Base-by-base conservation (phyloP, 2,113 vertebrate genomes). In the Passer domesticus region DNA sequence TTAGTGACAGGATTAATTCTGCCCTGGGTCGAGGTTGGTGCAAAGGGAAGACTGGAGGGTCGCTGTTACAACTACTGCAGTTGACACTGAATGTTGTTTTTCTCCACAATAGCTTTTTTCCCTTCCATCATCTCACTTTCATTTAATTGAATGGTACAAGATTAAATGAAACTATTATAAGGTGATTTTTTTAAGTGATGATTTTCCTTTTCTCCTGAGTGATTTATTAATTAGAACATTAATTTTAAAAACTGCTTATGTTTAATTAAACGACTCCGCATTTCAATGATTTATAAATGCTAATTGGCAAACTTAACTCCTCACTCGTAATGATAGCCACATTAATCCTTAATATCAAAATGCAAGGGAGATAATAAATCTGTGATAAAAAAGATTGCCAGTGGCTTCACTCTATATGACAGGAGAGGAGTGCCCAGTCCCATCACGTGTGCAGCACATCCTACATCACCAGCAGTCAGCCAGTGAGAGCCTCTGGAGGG, bases 201-300 rank as follows among this genome's bases (percentile, higher is more conserved):
- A 70, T 92, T 94, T 96, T 95, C 41, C 43, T 94, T 94, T 91
- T 89, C 92, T 92, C 81, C 49, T 9, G 69, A 72, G 87, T 87
- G 88, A 75, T 94, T 92, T 92, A 94, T 91, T 95, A 91, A 94
- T 91, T 95, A 92, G 83, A 91, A 78, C 62, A 95, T 95, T 84
- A 81, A 94, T 92, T 96, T 91, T 14, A 92, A 96, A 94, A 95
- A 53, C 49, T 33, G 49, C 81, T 82, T 82, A 76, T 92, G 74
- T 95, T 97, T 95, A 95, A 97, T 96, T 94, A 85, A 96, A 70
- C 2, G 1, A 49, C 53, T 83, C 49, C 6, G 2, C 17, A 33
- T 95, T 92, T 94, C 73, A 95, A 56, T 93, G 94, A 95, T 96
- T 95, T 95, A 95, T 95, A 91, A 94, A 82, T 47, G 66, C n/a